Evolutionary conservation across 1,140 invertebrate genomes (phyloP), one percentile per base, ranked within the genome.

Genomic region (Ostrea edulis): DNA sequence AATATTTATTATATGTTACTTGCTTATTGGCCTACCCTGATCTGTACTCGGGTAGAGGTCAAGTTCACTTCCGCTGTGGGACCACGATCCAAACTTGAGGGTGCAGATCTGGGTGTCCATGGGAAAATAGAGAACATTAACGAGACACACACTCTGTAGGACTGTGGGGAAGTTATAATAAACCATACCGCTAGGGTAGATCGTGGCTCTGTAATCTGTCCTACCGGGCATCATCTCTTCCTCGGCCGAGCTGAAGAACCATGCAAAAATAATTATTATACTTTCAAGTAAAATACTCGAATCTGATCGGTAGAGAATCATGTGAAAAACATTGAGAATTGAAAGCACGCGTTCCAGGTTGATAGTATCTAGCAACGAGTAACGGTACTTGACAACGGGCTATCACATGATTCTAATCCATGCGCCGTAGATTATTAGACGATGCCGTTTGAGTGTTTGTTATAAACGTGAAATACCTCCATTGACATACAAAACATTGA

Each of bases 11-110:
- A 44, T 2, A 2, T 29, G 68, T 35, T 77, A 77, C 68, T 77
- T 77, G 68, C 68, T 77, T 77, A 77, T 77, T 29, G 68, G 68
- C 68, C 68, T 88, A 88, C 87, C 87, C 35, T 53, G 17, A 51
- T n/a, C 53, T 22, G 11, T 71, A 17, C 71, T 82, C 8, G 65
- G 71, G 14, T 82, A 96, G 96, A 89, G n/a, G 22, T 89, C 88
- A 12, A 89, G n/a, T 62, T 89, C 88, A 7, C 35, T 22, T 3
- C 88, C 88, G 71, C 86, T 53, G 54, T 89, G 84, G 4, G 88
- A 87, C 88, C 88, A 89, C 0, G 88, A 89, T 12, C 88, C 88
- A 22, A 89, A 89, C 11, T 84, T 85, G n/a, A 89, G 68, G 17
- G 25, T 29, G 44, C 89, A 89, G 11, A 81, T 71, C 52, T 89